These are phyloP conservation scores for Canis aureus DNA, from an alignment of 2,113 vertebrate species.

Conservation along the genomic window DNA sequence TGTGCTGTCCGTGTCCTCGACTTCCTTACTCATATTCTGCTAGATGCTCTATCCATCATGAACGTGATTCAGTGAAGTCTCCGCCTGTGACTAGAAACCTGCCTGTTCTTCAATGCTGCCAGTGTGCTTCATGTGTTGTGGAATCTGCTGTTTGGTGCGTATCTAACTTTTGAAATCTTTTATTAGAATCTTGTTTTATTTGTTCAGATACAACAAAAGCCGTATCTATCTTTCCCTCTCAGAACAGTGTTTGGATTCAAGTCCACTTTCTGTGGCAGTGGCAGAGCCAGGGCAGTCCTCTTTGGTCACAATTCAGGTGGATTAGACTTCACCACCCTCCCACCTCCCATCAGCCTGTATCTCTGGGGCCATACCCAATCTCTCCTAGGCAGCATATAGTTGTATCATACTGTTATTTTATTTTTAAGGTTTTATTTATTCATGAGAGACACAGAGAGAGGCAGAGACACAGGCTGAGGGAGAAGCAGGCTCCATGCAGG, in stretches of 20 bases:
- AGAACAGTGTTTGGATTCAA: not conserved
- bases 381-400: not conserved
- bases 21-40: not conserved
- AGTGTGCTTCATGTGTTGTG: not conserved
- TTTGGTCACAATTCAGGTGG: not conserved
- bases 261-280: not conserved
- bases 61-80: not conserved
- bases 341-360: not conserved
- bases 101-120: not conserved
- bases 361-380: not conserved
- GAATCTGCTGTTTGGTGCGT: not conserved
- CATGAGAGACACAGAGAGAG: too few relatives aligned
- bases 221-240: too few relatives aligned
- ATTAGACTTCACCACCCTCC: not conserved
- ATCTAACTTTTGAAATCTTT: too few relatives aligned
- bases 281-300: not conserved
- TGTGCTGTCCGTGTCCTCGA: rapidly evolving
- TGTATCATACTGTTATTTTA: not conserved
- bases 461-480: too few relatives aligned
- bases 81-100: not conserved
- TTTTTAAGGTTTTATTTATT: too few relatives aligned
- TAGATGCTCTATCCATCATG: not conserved
- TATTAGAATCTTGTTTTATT: too few relatives aligned
- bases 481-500: too few relatives aligned
- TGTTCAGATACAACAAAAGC: too few relatives aligned